These are phyloP conservation scores for Punctoribates punctum DNA, from an alignment of 2,888 invertebrate species.

Conservation along the genomic window DNA sequence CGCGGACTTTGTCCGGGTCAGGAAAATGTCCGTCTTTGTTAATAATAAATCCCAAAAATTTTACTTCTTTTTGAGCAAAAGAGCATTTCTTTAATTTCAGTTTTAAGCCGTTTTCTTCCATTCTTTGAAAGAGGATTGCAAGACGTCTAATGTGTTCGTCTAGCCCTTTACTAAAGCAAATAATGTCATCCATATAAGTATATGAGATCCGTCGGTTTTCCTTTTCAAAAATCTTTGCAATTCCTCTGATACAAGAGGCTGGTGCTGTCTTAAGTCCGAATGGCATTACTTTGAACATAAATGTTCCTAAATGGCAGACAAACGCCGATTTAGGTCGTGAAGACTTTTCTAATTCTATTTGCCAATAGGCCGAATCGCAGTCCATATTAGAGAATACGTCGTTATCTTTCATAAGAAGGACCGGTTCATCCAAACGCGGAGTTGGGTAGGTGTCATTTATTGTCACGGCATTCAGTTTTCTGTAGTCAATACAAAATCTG, in stretches of 20 bases:
- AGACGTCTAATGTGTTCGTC: constrained; percentile 45
- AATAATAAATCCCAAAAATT: constrained; percentile 22
- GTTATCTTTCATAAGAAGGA: constrained; percentile 45
- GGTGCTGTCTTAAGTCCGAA: constrained; percentile 48
- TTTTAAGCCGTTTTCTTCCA: neutral
- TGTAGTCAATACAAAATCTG: constrained; percentile 44
- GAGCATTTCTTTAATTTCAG: constrained; percentile 12
- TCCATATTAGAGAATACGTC: constrained; percentile 45
- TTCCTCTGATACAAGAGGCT: constrained; percentile 47
- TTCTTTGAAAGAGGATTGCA: constrained; percentile 44
- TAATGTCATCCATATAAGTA: constrained; percentile 48
- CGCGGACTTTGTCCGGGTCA: neutral
- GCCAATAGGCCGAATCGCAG: constrained; percentile 48
- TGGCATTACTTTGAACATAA: constrained; percentile 45
- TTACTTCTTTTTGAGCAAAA: neutral
- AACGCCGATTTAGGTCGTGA: constrained; percentile 48
- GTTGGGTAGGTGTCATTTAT: constrained; percentile 48
- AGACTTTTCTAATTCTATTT: constrained; percentile 47
- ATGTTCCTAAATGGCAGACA: constrained; percentile 45
- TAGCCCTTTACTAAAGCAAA: constrained; percentile 45
- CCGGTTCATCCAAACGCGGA: constrained; percentile 45
- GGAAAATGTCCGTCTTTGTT: neutral
- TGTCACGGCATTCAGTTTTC: constrained; percentile 47
- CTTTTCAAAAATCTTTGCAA: constrained; percentile 45
- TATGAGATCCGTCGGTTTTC: constrained; percentile 41